A percentile compares a stretch with the other conserved stretches of the same genome.
These are phyloP conservation scores for Salticus scenicus DNA, from an alignment of 2,888 invertebrate genomes.

Conservation along the genomic window DNA sequence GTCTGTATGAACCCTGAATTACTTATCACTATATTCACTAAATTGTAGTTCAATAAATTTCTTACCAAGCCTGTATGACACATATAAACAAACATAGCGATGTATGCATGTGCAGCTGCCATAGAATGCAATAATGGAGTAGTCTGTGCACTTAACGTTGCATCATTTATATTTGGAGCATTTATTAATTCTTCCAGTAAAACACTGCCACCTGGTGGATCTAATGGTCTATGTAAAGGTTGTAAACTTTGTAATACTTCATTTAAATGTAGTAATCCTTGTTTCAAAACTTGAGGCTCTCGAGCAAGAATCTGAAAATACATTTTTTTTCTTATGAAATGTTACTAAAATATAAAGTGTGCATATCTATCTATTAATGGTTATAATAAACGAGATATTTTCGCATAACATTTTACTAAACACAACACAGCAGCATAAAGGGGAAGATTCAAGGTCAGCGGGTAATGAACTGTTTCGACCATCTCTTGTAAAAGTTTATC, in stretches of 20 bases:
- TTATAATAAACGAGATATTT: no score
- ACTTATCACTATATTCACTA: no score
- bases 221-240: constrained; percentile 81
- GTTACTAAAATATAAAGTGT: no score
- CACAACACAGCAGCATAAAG: no score
- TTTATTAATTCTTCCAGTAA: constrained; percentile 85
- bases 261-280: constrained; percentile 83
- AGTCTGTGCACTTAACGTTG: constrained; percentile 82
- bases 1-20: no score
- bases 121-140: constrained; percentile 87
- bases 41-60: background rate
- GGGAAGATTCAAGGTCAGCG: no score
- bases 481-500: no score
- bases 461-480: no score
- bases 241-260: constrained; percentile 82
- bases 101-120: constrained; percentile 87
- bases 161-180: constrained; percentile 81
- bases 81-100: constrained; percentile 89
- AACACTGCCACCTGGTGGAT: constrained; percentile 83
- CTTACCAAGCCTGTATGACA: constrained; percentile 84
- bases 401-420: no score
- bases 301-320: constrained; percentile 82
- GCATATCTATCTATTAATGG: no score
- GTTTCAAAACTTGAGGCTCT: constrained; percentile 84
- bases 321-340: no score